Conservation (phyloP, 2,113 vertebrate genomes). For the Chloroceryle aenea region DNA sequence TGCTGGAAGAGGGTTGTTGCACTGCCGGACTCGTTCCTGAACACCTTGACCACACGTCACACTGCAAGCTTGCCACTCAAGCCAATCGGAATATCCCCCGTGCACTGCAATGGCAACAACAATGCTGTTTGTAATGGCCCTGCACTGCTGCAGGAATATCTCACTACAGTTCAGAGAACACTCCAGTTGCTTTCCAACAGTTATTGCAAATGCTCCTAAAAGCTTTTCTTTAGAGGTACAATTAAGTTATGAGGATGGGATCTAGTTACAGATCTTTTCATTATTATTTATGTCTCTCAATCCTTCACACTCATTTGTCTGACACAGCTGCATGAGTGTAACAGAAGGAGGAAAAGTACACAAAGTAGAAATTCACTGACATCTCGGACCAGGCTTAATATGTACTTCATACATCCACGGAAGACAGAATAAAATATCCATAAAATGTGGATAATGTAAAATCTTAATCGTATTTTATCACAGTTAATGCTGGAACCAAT, state of each 20-base stretch:
- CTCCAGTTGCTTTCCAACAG: background rate
- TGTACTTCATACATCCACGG: background rate
- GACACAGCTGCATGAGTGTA: background rate
- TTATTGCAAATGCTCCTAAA: background rate
- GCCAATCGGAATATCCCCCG: constrained; percentile 91
- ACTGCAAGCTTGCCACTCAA: constrained; percentile 88
- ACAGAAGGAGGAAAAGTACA: background rate
- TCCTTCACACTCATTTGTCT: background rate
- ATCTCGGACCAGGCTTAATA: background rate
- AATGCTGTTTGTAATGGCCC: background rate
- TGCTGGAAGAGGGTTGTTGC: constrained; percentile 88
- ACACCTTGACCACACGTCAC: constrained; percentile 88
- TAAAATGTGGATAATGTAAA: background rate
- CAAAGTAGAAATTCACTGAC: background rate
- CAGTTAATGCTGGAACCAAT: background rate
- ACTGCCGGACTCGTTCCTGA: constrained; percentile 87
- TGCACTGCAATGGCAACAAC: constrained; percentile 81
- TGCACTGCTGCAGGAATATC: background rate
- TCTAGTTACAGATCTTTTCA: background rate
- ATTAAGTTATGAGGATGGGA: background rate
- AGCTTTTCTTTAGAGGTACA: background rate
- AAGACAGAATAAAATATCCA: background rate
- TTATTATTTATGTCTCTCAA: background rate
- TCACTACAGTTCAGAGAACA: background rate
- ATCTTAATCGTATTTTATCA: background rate